Base-by-base conservation (phyloP, 2,113 vertebrate genomes). In the Psophia crepitans region DNA sequence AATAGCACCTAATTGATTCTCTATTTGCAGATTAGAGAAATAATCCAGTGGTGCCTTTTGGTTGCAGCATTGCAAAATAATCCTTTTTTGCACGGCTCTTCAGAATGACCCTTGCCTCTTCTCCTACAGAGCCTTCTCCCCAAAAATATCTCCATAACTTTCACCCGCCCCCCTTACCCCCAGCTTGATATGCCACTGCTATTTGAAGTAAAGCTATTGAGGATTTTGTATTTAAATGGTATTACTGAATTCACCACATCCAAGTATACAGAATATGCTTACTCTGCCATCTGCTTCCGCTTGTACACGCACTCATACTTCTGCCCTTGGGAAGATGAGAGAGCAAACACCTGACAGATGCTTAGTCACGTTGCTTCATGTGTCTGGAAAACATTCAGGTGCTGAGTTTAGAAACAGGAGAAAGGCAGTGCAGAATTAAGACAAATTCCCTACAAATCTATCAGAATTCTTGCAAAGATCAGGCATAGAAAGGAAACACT, bases 321-420 rank as follows among this genome's bases (percentile, higher is more conserved):
- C 86, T 95, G 80, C 89, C 91, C 60, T 84, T 86, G 83, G 89
- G 89, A 93, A 84, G 71, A 92, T 26, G 76, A 90, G 68, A 91
- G 84, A 91, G 46, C 73, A 89, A 95, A 84, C 77, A 92, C 87
- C 93, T 96, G 95, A 84, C 89, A 97, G 93, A 91, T 96, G 77
- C 77, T 94, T 85, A 89, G 57, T 93, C 84, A 94, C 11, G 15
- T 71, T 95, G 65, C n/a, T 91, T 84, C 85, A 49, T 76, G 85
- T 60, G 79, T 91, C 84, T 77, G 66, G 74, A 87, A 96, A 84
- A 79, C 8, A 48, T 60, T 95, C 84, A 87, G 70, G 89, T 96
- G 61, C 57, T 91, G 65, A 87, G 43, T 65, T 89, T 83, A 90
- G 93, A 94, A 95, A 82, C 19, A 60, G 43, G 19, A 56, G 30